phyloP scores from a whole-genome alignment of 2,888 invertebrate species.

The Unio delphinus region DNA sequence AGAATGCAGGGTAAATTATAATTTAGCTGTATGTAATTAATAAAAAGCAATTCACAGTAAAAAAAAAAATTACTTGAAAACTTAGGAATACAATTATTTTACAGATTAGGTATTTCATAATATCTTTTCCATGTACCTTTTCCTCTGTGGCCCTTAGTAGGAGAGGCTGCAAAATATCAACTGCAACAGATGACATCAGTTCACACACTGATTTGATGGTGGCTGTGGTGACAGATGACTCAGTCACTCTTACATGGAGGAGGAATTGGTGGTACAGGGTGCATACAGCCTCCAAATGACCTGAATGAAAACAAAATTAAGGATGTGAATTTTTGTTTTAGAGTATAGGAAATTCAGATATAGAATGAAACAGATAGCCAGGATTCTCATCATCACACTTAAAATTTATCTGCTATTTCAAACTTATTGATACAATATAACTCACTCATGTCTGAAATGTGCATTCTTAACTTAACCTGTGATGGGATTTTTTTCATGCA shows the following conservation, averaged over 20 bases:
- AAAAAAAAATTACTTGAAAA: neutral
- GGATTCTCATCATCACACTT: too few relatives aligned
- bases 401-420: too few relatives aligned
- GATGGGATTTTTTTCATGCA: too few relatives aligned
- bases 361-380: neutral
- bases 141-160: conserved; percentile 16
- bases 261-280: conserved; percentile 28
- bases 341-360: neutral
- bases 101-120: neutral
- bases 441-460: too few relatives aligned
- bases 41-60: neutral
- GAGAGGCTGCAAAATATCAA: conserved; percentile 26
- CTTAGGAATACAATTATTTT: neutral
- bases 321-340: neutral
- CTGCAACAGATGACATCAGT: conserved; percentile 37
- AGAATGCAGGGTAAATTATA: too few relatives aligned
- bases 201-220: conserved; percentile 37
- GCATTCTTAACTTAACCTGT: too few relatives aligned
- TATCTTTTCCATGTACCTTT: conserved; percentile 14
- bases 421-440: too few relatives aligned
- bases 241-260: conserved; percentile 41
- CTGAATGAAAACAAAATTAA: conserved; percentile 5
- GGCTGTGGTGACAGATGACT: conserved; percentile 45
- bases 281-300: conserved; percentile 24
- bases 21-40: neutral